Evolutionary conservation across 2,888 invertebrate genomes (phyloP).

Genomic region (Parasteatoda lunata): DNA sequence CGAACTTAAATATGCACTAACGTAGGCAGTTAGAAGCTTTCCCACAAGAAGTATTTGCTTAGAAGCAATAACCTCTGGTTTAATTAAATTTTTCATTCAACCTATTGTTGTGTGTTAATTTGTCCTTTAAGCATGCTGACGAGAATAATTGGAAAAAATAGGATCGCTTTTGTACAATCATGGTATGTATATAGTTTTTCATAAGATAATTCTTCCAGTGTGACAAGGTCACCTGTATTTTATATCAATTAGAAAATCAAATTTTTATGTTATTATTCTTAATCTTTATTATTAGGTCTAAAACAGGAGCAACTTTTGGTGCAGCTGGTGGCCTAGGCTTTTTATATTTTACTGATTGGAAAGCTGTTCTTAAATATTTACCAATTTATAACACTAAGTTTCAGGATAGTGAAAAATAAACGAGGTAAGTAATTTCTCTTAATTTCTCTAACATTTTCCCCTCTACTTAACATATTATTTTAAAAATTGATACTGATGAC

Average conservation of each 20-base stretch:
- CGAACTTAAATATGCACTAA: no score
- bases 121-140: constrained; percentile 16
- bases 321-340: constrained; percentile 78
- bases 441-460: no score
- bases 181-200: constrained; percentile 14
- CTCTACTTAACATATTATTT: no score
- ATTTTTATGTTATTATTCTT: background rate
- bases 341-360: constrained; percentile 88
- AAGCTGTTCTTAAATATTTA: constrained; percentile 81
- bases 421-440: no score
- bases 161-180: constrained; percentile 6
- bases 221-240: background rate
- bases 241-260: background rate
- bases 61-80: no score
- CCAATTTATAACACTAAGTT: constrained; percentile 87
- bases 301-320: constrained; percentile 80
- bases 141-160: constrained; percentile 15
- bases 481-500: no score
- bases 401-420: constrained; percentile 75
- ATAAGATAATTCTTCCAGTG: background rate
- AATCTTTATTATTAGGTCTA: constrained; percentile 43
- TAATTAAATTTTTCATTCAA: no score
- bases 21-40: no score
- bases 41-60: no score
- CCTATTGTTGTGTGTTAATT: no score